These are phyloP conservation scores for Octopus sinensis DNA, from an alignment of 1,140 invertebrate species.

Conservation along the genomic window DNA sequence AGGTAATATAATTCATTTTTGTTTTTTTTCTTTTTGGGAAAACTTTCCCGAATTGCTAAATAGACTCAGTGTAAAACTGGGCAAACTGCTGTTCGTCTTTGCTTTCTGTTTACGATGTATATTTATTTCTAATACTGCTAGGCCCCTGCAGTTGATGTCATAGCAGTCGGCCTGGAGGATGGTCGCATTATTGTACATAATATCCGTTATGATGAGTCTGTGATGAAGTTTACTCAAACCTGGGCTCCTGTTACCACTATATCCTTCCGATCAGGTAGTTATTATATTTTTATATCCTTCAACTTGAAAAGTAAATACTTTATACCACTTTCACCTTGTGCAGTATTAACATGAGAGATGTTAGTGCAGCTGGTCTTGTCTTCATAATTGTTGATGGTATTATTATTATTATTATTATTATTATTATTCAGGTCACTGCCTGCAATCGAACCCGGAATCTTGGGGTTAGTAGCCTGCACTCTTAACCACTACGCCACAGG, in stretches of 20 bases:
- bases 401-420: too few relatives aligned
- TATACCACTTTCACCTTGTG: too few relatives aligned
- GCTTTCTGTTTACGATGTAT: neutral
- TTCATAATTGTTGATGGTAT: too few relatives aligned
- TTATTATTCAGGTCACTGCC: too few relatives aligned
- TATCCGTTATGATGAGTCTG: conserved; percentile 77
- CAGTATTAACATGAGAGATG: too few relatives aligned
- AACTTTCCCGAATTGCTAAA: too few relatives aligned
- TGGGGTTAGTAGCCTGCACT: too few relatives aligned
- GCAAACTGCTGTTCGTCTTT: neutral
- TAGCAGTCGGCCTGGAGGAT: conserved; percentile 78
- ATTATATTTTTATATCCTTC: too few relatives aligned
- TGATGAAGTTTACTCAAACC: conserved; percentile 86
- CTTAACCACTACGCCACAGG: too few relatives aligned
- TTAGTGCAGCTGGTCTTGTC: too few relatives aligned
- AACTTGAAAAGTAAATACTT: too few relatives aligned
- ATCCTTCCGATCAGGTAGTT: conserved; percentile 72
- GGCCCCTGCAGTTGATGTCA: conserved; percentile 85
- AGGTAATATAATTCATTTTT: conserved; percentile 55
- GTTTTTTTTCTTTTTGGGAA: neutral
- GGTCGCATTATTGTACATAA: conserved; percentile 86
- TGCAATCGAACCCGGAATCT: too few relatives aligned
- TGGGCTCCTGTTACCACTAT: conserved; percentile 85
- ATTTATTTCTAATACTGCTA: conserved; percentile 31
- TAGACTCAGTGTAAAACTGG: neutral